phyloP scores from a whole-genome alignment of 2,797 vertebrate genomes.

The Melanotaenia boesemani region DNA sequence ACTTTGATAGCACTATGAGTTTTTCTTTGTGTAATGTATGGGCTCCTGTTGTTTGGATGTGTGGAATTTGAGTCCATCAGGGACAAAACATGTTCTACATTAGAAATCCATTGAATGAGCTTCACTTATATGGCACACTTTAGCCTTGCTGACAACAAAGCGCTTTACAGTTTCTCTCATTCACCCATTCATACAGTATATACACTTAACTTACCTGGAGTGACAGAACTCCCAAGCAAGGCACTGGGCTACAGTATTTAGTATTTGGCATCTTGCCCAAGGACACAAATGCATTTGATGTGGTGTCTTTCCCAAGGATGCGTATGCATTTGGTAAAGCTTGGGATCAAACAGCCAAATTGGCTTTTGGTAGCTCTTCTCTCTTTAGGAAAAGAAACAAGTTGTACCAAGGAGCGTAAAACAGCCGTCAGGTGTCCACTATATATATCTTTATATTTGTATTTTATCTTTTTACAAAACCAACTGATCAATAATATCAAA shows the following conservation, averaged over 20 bases:
- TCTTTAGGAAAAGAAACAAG: background rate
- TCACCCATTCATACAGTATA: background rate
- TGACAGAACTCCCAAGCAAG: no score
- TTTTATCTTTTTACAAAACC: no score
- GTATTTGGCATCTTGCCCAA: background rate
- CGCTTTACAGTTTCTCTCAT: background rate
- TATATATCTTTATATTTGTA: no score
- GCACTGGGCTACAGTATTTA: background rate
- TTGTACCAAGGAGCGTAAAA: no score
- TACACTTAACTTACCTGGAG: background rate
- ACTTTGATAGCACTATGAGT: background rate
- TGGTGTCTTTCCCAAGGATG: background rate
- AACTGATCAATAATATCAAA: no score
- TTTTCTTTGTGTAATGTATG: slow-evolving; percentile 7
- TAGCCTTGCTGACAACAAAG: background rate
- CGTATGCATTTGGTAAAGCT: background rate
- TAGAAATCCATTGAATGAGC: slow-evolving; percentile 13
- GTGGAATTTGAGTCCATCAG: slow-evolving; percentile 71
- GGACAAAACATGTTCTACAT: slow-evolving; percentile 40
- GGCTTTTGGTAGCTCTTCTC: background rate
- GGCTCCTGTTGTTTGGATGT: slow-evolving; percentile 37
- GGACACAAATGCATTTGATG: background rate
- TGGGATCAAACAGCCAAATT: background rate
- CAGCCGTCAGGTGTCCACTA: no score
- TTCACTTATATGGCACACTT: background rate